Conservation (phyloP, 2,797 vertebrate species). For the Pithecia hirsuta region DNA sequence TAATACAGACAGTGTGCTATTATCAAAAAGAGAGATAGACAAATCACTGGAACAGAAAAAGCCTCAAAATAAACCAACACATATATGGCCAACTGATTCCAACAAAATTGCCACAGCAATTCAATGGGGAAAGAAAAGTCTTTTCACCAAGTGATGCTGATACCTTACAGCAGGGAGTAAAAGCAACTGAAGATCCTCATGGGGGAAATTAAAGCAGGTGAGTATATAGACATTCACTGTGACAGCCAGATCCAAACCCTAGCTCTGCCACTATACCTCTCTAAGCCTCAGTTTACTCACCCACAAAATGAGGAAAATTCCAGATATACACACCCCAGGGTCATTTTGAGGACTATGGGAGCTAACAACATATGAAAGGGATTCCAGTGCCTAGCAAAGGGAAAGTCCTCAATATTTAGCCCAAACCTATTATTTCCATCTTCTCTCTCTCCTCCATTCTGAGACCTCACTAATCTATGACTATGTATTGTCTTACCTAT, state of each 20-base stretch:
- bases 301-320: not conserved
- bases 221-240: not conserved
- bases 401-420: not conserved
- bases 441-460: not conserved
- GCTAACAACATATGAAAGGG: not conserved
- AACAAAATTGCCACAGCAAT: not conserved
- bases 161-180: not conserved
- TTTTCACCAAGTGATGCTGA: not conserved
- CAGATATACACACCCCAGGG: not conserved
- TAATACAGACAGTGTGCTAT: not conserved
- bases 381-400: not conserved
- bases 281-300: not conserved
- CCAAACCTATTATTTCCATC: not conserved
- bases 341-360: not conserved
- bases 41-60: not conserved
- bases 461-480: not conserved
- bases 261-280: not conserved
- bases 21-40: not conserved
- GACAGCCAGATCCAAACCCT: not conserved
- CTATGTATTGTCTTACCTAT: not conserved
- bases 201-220: not conserved
- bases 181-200: not conserved
- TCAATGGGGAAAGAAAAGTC: not conserved
- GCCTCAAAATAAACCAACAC: not conserved
- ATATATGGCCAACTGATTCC: not conserved